phyloP scores from a whole-genome alignment of 2,888 invertebrate genomes.

The Antitype chi region DNA sequence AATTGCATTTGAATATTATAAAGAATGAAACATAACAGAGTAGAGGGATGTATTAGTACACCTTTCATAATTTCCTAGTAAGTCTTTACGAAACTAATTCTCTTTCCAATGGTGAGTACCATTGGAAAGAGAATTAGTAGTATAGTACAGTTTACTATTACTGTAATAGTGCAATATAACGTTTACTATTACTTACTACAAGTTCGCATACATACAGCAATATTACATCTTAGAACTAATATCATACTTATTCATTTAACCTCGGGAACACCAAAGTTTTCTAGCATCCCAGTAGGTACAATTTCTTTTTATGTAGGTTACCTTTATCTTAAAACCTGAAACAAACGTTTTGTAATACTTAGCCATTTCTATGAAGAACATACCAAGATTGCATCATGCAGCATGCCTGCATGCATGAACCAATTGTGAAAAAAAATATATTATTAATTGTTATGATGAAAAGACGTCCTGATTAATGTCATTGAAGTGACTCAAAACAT shows the following conservation, averaged over 20 bases:
- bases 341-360: not conserved
- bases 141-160: too few relatives aligned
- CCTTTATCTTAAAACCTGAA: not conserved
- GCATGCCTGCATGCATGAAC: too few relatives aligned
- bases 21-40: too few relatives aligned
- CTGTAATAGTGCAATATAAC: too few relatives aligned
- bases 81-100: too few relatives aligned
- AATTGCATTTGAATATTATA: too few relatives aligned
- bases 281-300: not conserved
- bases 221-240: not conserved
- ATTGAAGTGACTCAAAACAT: not conserved
- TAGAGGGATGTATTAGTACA: too few relatives aligned
- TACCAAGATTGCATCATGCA: slow-evolving; percentile 6
- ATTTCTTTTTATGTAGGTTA: not conserved
- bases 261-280: not conserved
- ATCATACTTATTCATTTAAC: not conserved
- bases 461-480: not conserved
- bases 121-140: too few relatives aligned
- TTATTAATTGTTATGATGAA: not conserved
- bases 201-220: not conserved
- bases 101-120: not conserved
- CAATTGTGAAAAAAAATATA: too few relatives aligned
- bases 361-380: not conserved
- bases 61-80: too few relatives aligned
- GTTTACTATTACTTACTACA: too few relatives aligned